These are phyloP conservation scores for Ariopsis seemanni DNA, from an alignment of 2,113 vertebrate genomes.

Conservation along the genomic window DNA sequence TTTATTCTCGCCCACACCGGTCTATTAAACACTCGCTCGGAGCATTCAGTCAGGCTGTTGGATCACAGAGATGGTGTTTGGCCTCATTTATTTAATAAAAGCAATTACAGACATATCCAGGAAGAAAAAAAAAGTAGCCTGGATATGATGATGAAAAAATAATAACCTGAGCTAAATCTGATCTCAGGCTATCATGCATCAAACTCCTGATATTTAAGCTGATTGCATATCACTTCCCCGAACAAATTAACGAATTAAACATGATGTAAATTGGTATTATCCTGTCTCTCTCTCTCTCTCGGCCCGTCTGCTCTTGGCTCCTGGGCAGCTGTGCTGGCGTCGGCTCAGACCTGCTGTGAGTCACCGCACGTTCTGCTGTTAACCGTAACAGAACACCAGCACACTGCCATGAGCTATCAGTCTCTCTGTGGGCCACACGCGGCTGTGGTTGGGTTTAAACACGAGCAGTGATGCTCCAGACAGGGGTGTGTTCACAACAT, in stretches of 20 bases:
- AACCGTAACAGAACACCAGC: slow-evolving; percentile 55
- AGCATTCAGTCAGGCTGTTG: neutral
- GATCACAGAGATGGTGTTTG: neutral
- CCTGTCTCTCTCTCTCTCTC: slow-evolving; percentile 15
- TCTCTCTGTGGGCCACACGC: neutral
- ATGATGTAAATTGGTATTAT: slow-evolving; percentile 28
- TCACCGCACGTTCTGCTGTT: slow-evolving; percentile 53
- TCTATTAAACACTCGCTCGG: neutral
- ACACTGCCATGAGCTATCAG: slow-evolving; percentile 35
- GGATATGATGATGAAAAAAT: slow-evolving; percentile 31
- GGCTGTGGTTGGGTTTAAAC: neutral
- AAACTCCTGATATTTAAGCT: slow-evolving; percentile 19
- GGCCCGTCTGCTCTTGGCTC: slow-evolving; percentile 29
- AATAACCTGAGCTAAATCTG: slow-evolving; percentile 9
- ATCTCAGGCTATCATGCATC: slow-evolving; percentile 10
- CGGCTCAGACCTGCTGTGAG: slow-evolving; percentile 56
- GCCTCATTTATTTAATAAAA: neutral
- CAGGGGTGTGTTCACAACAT: neutral
- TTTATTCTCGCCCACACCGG: neutral
- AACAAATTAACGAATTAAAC: slow-evolving; percentile 41
- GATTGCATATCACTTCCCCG: slow-evolving; percentile 28
- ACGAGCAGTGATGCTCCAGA: neutral
- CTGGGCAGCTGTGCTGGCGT: slow-evolving; percentile 60
- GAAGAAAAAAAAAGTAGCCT: neutral
- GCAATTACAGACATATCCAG: neutral